These are phyloP conservation scores for Amblyopsis rosae DNA, from an alignment of 2,113 vertebrate genomes.

Conservation along the genomic window DNA sequence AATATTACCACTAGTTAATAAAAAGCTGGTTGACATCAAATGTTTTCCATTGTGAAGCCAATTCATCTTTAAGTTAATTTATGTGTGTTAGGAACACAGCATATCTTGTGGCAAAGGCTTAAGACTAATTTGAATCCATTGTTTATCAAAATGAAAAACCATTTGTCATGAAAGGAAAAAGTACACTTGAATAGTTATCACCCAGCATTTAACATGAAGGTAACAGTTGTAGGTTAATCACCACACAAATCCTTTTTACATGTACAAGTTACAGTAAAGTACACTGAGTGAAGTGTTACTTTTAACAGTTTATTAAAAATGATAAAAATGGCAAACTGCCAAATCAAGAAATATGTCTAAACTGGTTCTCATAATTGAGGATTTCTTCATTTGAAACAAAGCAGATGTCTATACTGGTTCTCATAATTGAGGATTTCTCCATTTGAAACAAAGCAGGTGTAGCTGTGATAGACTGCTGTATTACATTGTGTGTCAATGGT, in stretches of 20 bases:
- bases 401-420: neutral
- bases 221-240: too few species aligned
- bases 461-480: neutral
- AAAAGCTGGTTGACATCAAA: slow-evolving; percentile 23
- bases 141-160: neutral
- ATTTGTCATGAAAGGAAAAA: too few species aligned
- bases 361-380: neutral
- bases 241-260: neutral
- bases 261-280: neutral
- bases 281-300: neutral
- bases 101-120: neutral
- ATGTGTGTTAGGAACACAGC: neutral
- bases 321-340: neutral
- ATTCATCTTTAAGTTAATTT: neutral
- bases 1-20: slow-evolving; percentile 45
- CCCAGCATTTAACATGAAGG: too few species aligned
- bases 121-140: neutral
- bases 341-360: neutral
- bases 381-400: neutral
- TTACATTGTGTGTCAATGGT: slow-evolving; percentile 65
- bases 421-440: too few species aligned
- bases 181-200: too few species aligned
- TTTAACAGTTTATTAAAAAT: neutral
- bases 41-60: neutral
- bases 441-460: neutral